These are phyloP conservation scores for Baronia brevicornis DNA, from an alignment of 2,888 invertebrate species.

Conservation along the genomic window DNA sequence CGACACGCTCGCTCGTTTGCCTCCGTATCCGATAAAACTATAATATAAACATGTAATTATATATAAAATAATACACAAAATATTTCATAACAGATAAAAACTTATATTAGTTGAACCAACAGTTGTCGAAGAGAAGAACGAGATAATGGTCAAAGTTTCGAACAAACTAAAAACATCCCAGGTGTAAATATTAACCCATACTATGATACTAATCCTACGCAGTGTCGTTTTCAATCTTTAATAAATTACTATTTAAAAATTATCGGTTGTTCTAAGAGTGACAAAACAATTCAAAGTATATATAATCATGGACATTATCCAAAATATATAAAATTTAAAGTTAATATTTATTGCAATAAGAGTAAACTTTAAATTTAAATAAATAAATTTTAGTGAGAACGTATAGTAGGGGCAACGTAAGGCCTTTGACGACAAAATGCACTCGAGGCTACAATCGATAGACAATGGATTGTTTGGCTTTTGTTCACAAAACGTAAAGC, in stretches of 20 bases:
- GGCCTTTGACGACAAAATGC: conserved; percentile 65
- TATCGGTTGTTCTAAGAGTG: no score
- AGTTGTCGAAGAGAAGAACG: background rate
- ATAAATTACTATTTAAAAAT: no score
- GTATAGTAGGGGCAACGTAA: conserved; percentile 40
- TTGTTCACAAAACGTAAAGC: conserved; percentile 62
- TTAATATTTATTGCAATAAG: background rate
- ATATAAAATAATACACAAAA: no score
- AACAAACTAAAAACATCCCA: background rate
- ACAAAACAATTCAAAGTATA: no score
- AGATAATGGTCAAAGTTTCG: background rate
- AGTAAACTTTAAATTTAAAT: conserved; percentile 11
- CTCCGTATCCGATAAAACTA: no score
- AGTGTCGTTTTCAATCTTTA: no score
- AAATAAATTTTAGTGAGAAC: conserved; percentile 10
- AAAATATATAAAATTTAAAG: background rate
- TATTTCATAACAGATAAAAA: no score
- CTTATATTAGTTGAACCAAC: conserved; percentile 2
- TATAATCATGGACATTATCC: no score
- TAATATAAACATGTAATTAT: no score
- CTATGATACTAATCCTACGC: no score
- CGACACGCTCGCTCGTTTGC: no score
- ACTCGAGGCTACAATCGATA: conserved; percentile 60
- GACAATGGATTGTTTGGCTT: conserved; percentile 66
- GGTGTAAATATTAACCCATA: background rate